These are phyloP conservation scores for Sylvietta virens DNA, from an alignment of 2,113 vertebrate species.

Conservation along the genomic window DNA sequence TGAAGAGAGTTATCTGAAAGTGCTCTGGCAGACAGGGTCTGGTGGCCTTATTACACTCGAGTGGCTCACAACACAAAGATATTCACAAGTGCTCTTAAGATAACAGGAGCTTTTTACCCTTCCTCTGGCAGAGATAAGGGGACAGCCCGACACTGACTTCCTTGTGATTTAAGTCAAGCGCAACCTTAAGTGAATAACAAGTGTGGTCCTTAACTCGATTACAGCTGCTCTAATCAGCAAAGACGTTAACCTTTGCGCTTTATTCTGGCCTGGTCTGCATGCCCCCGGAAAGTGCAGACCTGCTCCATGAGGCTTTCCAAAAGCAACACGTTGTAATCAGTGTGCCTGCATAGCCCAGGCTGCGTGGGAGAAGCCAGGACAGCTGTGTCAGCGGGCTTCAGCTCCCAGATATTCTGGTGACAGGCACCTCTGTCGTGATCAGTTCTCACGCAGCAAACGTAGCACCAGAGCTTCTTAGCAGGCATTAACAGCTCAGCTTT, in stretches of 20 bases:
- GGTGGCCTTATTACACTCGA: background rate
- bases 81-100: background rate
- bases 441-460: rapidly evolving
- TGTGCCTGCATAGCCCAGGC: background rate
- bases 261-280: background rate
- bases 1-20: background rate
- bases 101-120: background rate
- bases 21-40: background rate
- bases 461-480: background rate
- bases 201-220: background rate
- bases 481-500: slow-evolving; percentile 2
- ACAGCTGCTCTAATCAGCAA: background rate
- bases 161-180: background rate
- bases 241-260: background rate
- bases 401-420: background rate
- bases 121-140: background rate
- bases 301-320: background rate
- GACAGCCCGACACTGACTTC: background rate
- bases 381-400: rapidly evolving
- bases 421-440: background rate
- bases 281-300: background rate
- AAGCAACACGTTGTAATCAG: background rate
- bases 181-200: background rate
- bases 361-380: background rate
- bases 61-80: background rate